Base-by-base conservation (phyloP, 2,888 invertebrate genomes). In the Leucophenga maculata region DNA sequence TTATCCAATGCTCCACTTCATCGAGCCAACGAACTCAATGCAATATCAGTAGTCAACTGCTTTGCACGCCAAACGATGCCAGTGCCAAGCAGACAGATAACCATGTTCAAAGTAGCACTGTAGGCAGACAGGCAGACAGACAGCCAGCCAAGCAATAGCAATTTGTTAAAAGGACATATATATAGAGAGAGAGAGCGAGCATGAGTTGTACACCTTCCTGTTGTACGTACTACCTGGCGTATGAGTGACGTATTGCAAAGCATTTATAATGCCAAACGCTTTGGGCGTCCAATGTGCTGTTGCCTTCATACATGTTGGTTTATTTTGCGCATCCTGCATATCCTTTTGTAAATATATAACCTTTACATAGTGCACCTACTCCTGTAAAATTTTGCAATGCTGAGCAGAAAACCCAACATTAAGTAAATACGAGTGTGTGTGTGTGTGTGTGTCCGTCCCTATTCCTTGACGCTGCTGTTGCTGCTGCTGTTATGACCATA, bases 171-270 rank as follows among this genome's bases (percentile, higher is more conserved):
- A 74, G 78, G 80, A 78, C 79, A 81, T 78, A 78, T 75, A n/a
- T n/a, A n/a, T n/a, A n/a, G n/a, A n/a, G n/a, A n/a, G n/a, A n/a
- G n/a, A 74, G 75, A 75, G 62, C 68, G 54, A 55, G 46, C 16
- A 20, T 18, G 54, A 32, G 48, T 52, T 44, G 32, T 60, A 8
- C 14, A n/a, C 26, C 26, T 4, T 60, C 6, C 65, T 59, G 69
- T 31, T 59, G 59, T 13, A 68, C 69, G 20, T 70, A 69, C 68
- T 69, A 75, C 78, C 69, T 75, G 81, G 77, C 79, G 78, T 74
- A 77, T 79, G 80, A 80, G 78, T 79, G 80, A 81, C 81, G 78
- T 79, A 81, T 78, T 79, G 78, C 75, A 74, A 71, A 75, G 71
- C 79, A 79, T 79, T 78, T 77, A 73, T 79, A 81, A 76, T 78